A percentile compares a stretch with the other conserved stretches of the same genome.
These are phyloP conservation scores for Perognathus longimembris DNA, from an alignment of 2,113 vertebrate genomes.

Conservation along the genomic window DNA sequence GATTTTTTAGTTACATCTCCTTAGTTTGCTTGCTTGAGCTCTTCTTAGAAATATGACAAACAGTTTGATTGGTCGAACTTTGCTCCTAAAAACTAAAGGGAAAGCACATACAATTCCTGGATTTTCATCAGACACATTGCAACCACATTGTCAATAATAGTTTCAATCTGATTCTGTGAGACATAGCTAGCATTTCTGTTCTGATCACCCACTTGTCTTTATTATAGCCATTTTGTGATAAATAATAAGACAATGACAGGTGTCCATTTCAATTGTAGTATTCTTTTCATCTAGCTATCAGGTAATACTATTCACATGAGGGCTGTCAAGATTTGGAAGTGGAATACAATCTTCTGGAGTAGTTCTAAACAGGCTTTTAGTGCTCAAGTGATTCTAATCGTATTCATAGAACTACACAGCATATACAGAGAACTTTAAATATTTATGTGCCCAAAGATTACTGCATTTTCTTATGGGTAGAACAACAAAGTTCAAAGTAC, in stretches of 20 bases:
- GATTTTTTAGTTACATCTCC: not conserved
- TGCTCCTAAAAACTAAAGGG: not conserved
- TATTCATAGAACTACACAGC: not conserved
- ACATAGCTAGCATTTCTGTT: not conserved
- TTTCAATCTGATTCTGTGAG: not conserved
- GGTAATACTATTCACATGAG: not conserved
- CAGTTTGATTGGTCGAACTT: not conserved
- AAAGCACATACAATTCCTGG: not conserved
- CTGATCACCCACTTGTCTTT: not conserved
- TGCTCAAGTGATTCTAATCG: not conserved
- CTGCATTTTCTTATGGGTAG: conserved; percentile 32
- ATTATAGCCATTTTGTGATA: not conserved
- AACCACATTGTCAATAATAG: too few relatives aligned
- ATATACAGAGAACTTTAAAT: conserved; percentile 56
- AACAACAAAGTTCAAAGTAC: conserved; percentile 28
- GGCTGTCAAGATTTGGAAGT: not conserved
- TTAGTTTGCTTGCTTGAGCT: not conserved
- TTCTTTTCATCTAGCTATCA: not conserved
- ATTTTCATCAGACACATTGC: not conserved
- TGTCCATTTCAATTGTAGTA: not conserved
- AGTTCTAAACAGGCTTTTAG: not conserved
- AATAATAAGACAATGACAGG: conserved; percentile 30
- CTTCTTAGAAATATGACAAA: not conserved
- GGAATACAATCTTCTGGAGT: not conserved
- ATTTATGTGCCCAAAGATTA: conserved; percentile 40